phyloP scores from a whole-genome alignment of 2,113 vertebrate genomes.

The Pterocles gutturalis region DNA sequence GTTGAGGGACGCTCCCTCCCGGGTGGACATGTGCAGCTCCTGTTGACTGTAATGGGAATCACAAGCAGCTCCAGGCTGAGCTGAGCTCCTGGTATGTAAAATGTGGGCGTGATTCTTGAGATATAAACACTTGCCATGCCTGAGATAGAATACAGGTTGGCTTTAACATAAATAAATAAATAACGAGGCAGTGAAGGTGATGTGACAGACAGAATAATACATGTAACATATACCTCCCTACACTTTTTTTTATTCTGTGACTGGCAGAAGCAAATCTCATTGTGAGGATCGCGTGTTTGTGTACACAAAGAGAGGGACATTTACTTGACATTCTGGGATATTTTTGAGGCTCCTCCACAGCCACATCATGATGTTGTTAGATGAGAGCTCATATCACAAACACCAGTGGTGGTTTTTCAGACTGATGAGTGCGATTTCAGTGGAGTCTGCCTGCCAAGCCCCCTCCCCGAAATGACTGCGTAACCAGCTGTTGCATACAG shows the following conservation, averaged over 20 bases:
- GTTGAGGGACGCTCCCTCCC: background rate
- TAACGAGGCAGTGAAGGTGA: background rate
- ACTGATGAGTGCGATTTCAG: background rate
- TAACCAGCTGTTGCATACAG: background rate
- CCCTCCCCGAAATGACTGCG: background rate
- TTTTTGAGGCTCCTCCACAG: background rate
- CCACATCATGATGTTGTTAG: background rate
- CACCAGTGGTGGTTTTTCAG: background rate
- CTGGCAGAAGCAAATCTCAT: background rate
- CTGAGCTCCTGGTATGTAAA: background rate
- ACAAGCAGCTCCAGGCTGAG: background rate
- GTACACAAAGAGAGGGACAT: background rate
- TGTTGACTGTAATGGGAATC: background rate
- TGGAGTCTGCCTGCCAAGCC: background rate
- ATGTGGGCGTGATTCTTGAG: background rate
- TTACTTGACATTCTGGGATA: background rate
- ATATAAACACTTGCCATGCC: background rate
- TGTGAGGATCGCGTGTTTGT: rapidly evolving
- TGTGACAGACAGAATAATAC: background rate
- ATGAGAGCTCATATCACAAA: background rate
- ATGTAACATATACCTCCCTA: background rate
- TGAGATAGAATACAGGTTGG: background rate
- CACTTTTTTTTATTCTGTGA: background rate
- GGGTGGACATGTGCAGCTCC: background rate
- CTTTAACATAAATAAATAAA: background rate